These are phyloP conservation scores for Orientallactaga sibirica DNA, from an alignment of 2,797 vertebrate species.

Conservation along the genomic window DNA sequence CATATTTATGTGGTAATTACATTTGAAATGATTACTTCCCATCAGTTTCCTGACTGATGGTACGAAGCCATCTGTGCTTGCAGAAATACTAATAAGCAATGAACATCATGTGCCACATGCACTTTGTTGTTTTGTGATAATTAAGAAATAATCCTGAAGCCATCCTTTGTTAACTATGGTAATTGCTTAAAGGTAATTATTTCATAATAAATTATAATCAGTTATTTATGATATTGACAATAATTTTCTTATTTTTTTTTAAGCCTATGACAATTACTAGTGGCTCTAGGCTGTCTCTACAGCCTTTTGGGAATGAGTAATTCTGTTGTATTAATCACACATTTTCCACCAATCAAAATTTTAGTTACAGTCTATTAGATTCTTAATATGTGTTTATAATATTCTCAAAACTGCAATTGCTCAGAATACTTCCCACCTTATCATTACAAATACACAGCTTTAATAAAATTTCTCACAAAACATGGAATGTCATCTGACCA, in stretches of 20 bases:
- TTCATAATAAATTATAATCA: conserved; percentile 86
- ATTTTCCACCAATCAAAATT: conserved; percentile 80
- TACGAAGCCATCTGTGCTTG: conserved; percentile 87
- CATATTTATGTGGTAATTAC: conserved; percentile 78
- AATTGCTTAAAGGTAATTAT: conserved; percentile 86
- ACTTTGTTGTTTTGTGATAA: conserved; percentile 85
- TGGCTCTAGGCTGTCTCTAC: conserved; percentile 66
- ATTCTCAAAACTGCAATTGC: conserved; percentile 35
- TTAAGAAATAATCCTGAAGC: conserved; percentile 86
- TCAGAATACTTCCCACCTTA: conserved; percentile 60
- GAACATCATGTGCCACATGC: conserved; percentile 86
- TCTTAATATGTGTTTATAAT: conserved; percentile 57
- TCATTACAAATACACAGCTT: conserved; percentile 66
- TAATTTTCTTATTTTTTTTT: conserved; percentile 66
- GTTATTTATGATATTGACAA: conserved; percentile 83
- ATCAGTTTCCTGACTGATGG: conserved; percentile 83
- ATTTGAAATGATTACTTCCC: conserved; percentile 83
- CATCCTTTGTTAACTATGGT: conserved; percentile 85
- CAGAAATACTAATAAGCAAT: conserved; percentile 87
- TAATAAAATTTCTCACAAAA: not conserved
- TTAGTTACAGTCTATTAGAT: conserved; percentile 54
- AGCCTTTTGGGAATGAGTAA: conserved; percentile 79
- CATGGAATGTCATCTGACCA: not conserved
- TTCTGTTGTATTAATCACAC: conserved; percentile 77
- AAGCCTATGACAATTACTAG: conserved; percentile 47